Evolutionary conservation across 2,888 invertebrate genomes (phyloP).

Genomic region (Venustoraphidia nigricollis): DNA sequence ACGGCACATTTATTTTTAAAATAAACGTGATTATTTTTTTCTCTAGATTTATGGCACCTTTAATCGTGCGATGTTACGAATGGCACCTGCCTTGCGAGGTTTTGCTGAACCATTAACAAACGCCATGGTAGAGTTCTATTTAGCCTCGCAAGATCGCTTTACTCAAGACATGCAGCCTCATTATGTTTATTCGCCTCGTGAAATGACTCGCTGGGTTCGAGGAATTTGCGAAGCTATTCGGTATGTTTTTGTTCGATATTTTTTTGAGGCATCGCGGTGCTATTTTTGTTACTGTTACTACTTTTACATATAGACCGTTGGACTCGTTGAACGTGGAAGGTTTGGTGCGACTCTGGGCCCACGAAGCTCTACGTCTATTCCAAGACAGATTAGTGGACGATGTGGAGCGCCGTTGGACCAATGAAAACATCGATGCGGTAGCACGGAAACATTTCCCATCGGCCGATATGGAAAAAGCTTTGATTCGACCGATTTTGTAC

Average conservation of each 20-base stretch:
- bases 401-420: conserved; percentile 91
- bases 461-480: conserved; percentile 50
- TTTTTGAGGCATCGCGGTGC: not conserved
- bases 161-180: conserved; percentile 99
- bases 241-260: conserved; percentile 19
- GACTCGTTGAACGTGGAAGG: conserved; percentile 88
- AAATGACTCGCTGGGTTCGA: conserved; percentile 98
- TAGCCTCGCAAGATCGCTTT: conserved; percentile 91
- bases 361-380: conserved; percentile 95
- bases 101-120: conserved; percentile 94
- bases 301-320: conserved; percentile 47
- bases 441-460: conserved; percentile 87
- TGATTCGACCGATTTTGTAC: conserved; percentile 91
- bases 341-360: conserved; percentile 96
- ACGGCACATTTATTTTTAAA: too few relatives aligned
- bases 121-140: conserved; percentile 98
- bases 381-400: conserved; percentile 92
- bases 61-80: conserved; percentile 91
- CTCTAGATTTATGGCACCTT: conserved; percentile 92
- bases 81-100: conserved; percentile 80
- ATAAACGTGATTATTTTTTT: not conserved
- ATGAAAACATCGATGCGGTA: conserved; percentile 88
- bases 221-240: conserved; percentile 97
- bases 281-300: conserved; percentile 5
- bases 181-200: conserved; percentile 97